Conservation (phyloP, 2,888 invertebrate species). For the Timema cristinae region DNA sequence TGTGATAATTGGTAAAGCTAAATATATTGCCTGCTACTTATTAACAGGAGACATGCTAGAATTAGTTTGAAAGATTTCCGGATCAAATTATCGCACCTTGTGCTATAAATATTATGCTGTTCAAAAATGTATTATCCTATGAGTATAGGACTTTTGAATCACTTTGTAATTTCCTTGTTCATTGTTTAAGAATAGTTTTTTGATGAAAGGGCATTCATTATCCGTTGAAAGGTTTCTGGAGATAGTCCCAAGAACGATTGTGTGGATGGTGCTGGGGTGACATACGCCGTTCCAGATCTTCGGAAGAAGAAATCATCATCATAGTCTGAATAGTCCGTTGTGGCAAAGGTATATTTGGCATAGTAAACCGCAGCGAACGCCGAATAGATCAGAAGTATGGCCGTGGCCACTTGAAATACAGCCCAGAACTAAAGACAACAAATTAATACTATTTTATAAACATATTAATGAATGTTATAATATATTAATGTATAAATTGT, state of each 20-base stretch:
- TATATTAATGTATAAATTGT: no score
- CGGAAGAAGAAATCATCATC: constrained; percentile 71
- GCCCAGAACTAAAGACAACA: constrained; percentile 62
- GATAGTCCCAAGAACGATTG: constrained; percentile 54
- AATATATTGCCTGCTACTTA: no score
- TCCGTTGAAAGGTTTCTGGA: constrained; percentile 61
- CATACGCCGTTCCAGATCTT: constrained; percentile 46
- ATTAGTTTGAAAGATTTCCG: no score
- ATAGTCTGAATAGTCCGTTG: constrained; percentile 67
- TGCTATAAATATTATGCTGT: no score
- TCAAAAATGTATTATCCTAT: no score
- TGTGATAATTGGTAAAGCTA: no score
- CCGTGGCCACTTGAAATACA: constrained; percentile 80
- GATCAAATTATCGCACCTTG: no score
- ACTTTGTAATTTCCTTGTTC: no score
- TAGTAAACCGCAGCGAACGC: constrained; percentile 83
- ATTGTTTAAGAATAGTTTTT: constrained; percentile 43
- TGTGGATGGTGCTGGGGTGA: constrained; percentile 28
- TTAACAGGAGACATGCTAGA: no score
- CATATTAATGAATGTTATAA: no score
- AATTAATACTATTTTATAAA: no score
- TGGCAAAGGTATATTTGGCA: constrained; percentile 77
- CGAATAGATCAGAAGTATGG: constrained; percentile 74
- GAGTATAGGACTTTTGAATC: no score
- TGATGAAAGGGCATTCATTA: constrained; percentile 54